These are phyloP conservation scores for Latheticus oryzae DNA, from an alignment of 2,888 invertebrate species.

Conservation along the genomic window DNA sequence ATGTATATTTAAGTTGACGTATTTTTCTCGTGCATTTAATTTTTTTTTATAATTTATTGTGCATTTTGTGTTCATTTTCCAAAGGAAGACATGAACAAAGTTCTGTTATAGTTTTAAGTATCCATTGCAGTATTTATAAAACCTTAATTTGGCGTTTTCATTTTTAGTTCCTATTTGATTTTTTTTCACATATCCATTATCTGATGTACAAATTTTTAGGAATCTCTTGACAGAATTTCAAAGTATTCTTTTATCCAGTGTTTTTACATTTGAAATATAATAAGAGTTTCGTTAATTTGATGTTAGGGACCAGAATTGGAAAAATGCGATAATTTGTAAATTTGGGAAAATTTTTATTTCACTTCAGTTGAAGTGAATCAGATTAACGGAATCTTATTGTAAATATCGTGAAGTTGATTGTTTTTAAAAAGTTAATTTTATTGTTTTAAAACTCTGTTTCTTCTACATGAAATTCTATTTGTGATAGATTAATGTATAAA, in stretches of 20 bases:
- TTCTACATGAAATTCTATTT: constrained; percentile 57
- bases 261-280: constrained; percentile 23
- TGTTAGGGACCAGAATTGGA: constrained; percentile 26
- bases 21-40: constrained; percentile 25
- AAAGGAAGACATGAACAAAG: constrained; percentile 36
- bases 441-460: constrained; percentile 49
- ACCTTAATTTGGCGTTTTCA: constrained; percentile 43
- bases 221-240: constrained; percentile 22
- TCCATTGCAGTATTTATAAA: constrained; percentile 52
- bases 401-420: constrained; percentile 46
- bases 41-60: constrained; percentile 26
- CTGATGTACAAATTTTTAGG: constrained; percentile 38
- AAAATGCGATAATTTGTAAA: background rate
- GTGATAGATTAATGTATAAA: constrained; percentile 61
- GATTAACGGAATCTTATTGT: constrained; percentile 21
- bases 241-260: constrained; percentile 33
- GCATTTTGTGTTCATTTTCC: constrained; percentile 38
- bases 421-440: constrained; percentile 46
- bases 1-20: constrained; percentile 17
- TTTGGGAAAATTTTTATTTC: background rate
- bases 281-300: constrained; percentile 14
- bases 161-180: constrained; percentile 45
- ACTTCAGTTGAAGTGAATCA: background rate
- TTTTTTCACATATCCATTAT: constrained; percentile 41
- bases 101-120: constrained; percentile 44